Percentiles rank a stretch among this genome's conserved stretches.
Evolutionary conservation across 2,113 vertebrate genomes (phyloP).

Genomic region (Syngnathus floridae): DNA sequence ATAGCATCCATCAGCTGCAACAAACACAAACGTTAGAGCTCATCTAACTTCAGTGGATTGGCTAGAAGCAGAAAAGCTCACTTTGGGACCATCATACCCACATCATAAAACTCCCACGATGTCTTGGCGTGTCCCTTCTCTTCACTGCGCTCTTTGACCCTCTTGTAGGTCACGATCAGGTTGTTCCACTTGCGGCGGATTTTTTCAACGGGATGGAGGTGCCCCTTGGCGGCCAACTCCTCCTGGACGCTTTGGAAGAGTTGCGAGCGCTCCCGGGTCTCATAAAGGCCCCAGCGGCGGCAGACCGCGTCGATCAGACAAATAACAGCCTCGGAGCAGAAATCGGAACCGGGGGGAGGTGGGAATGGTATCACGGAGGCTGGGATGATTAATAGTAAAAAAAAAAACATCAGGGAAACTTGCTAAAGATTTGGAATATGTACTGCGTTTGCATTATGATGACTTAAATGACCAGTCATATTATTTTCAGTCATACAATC

Average conservation of each 20-base stretch:
- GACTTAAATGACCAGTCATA: not conserved
- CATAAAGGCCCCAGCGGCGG: constrained; percentile 67
- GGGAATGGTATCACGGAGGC: constrained; percentile 40
- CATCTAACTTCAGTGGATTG: not conserved
- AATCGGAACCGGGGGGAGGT: constrained; percentile 56
- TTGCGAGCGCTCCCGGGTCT: constrained; percentile 67
- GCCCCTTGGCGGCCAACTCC: constrained; percentile 68
- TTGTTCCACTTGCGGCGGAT: constrained; percentile 77
- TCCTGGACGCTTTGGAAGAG: constrained; percentile 74
- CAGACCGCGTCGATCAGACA: constrained; percentile 70
- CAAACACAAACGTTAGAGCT: not conserved
- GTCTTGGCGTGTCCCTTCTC: constrained; percentile 69
- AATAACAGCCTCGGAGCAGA: constrained; percentile 66
- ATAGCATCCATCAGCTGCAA: constrained; percentile 73
- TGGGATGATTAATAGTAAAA: constrained; percentile 2
- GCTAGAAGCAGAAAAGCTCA: not conserved
- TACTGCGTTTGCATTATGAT: not conserved
- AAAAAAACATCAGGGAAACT: not conserved
- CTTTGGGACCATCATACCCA: constrained; percentile 24
- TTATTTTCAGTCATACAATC: not conserved
- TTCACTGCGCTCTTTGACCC: constrained; percentile 69
- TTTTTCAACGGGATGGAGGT: constrained; percentile 66
- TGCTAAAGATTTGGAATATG: not conserved
- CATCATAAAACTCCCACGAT: constrained; percentile 74
- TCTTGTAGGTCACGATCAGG: constrained; percentile 74